Conservation (phyloP, 2,797 vertebrate species). For the Cossypha niveicapilla region DNA sequence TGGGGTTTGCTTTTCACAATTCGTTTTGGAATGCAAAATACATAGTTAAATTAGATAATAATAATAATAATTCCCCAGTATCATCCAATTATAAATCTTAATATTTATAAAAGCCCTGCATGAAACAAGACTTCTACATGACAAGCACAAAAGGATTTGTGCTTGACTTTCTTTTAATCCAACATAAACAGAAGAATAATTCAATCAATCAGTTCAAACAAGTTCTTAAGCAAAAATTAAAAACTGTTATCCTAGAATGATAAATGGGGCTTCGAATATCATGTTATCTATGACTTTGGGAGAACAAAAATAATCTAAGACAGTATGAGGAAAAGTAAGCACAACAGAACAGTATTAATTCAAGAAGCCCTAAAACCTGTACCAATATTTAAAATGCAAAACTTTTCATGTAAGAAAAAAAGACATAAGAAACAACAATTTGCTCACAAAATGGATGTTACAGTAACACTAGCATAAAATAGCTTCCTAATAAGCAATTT, state of each 20-base stretch:
- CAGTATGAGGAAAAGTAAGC: constrained; percentile 24
- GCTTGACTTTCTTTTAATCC: constrained; percentile 33
- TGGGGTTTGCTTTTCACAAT: not conserved
- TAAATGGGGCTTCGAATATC: constrained; percentile 19
- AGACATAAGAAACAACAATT: constrained; percentile 48
- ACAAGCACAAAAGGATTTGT: constrained; percentile 37
- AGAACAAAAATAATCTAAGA: not conserved
- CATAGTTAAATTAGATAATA: constrained; percentile 13
- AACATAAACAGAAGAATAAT: constrained; percentile 47
- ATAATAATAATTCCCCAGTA: not conserved
- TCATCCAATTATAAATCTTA: constrained; percentile 46
- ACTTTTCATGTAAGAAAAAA: constrained; percentile 39
- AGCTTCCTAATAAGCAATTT: constrained; percentile 71
- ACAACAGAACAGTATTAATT: constrained; percentile 23
- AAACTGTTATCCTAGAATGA: constrained; percentile 37
- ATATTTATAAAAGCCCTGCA: constrained; percentile 17
- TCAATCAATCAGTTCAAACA: constrained; percentile 46
- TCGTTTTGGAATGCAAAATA: constrained; percentile 42
- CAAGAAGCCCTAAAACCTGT: not conserved
- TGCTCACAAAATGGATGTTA: constrained; percentile 63
- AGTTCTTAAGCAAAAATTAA: constrained; percentile 31
- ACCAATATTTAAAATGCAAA: constrained; percentile 39
- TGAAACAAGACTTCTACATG: constrained; percentile 12
- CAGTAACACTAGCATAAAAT: constrained; percentile 59
- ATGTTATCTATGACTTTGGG: not conserved